A percentile compares a stretch with the other conserved stretches of the same genome.
phyloP scores from a whole-genome alignment of 2,888 invertebrate species.

The Aphidoletes aphidimyza region DNA sequence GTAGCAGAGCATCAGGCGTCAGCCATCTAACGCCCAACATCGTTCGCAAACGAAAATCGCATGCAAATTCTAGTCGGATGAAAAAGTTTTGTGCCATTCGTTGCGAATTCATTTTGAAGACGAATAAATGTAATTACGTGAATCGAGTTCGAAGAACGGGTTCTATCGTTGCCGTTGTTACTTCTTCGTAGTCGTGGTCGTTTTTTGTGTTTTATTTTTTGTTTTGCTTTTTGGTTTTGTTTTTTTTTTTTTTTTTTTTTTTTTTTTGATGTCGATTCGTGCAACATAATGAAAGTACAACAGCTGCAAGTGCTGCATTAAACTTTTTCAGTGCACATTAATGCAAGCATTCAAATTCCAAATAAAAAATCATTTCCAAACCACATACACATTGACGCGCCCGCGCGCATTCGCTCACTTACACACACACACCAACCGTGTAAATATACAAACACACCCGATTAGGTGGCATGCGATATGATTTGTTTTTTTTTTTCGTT shows the following conservation, averaged over 20 bases:
- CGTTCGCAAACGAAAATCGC: background rate
- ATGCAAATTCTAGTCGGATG: background rate
- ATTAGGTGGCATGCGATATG: slow-evolving; percentile 40
- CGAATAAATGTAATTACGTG: slow-evolving; percentile 42
- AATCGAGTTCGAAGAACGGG: slow-evolving; percentile 26
- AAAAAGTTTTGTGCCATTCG: background rate
- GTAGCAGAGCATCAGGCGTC: too few relatives aligned
- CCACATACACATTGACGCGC: background rate
- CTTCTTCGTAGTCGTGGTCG: too few relatives aligned
- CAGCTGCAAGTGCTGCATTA: slow-evolving; percentile 42
- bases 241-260: too few relatives aligned
- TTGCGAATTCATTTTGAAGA: slow-evolving; percentile 19
- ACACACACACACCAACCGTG: background rate
- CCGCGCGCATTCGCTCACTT: background rate
- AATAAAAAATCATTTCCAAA: background rate
- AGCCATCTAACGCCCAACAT: background rate
- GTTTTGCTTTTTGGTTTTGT: too few relatives aligned
- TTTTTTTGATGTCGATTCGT: background rate
- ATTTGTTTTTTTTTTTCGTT: background rate
- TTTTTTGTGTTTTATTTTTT: too few relatives aligned
- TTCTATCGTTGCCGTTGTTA: too few relatives aligned
- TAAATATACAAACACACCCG: background rate
- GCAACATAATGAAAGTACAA: slow-evolving; percentile 45
- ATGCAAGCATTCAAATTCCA: slow-evolving; percentile 28
- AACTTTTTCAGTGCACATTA: slow-evolving; percentile 32